Conservation (phyloP, 2,797 vertebrate species). For the Lateolabrax maculatus region DNA sequence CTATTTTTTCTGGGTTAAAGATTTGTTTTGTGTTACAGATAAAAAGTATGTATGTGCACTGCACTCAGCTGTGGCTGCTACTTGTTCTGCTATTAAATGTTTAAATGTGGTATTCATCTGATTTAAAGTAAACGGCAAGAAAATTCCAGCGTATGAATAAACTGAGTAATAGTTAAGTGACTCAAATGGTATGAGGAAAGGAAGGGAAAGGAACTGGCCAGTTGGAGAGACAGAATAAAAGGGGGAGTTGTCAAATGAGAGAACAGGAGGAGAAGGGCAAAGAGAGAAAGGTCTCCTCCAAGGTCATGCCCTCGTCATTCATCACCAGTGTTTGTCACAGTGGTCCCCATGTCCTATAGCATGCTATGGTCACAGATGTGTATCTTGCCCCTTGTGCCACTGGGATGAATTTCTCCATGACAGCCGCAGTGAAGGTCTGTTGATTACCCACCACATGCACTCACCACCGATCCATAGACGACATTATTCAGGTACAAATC, state of each 20-base stretch:
- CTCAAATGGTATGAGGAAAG: slow-evolving; percentile 6
- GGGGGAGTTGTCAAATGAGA: slow-evolving; percentile 20
- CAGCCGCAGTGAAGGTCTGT: slow-evolving; percentile 52
- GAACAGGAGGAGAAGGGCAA: slow-evolving; percentile 21
- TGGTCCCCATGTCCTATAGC: slow-evolving; percentile 21
- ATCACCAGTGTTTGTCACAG: slow-evolving; percentile 57
- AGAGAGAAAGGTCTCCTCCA: slow-evolving; percentile 37
- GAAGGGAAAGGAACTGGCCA: slow-evolving; percentile 21
- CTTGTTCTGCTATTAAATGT: slow-evolving; percentile 11
- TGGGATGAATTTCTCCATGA: slow-evolving; percentile 47
- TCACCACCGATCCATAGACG: slow-evolving; percentile 40
- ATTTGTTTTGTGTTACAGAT: slow-evolving; percentile 24
- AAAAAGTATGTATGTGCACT: not conserved
- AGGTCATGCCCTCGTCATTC: slow-evolving; percentile 65
- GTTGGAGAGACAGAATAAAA: slow-evolving; percentile 32
- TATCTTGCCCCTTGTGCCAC: slow-evolving; percentile 39
- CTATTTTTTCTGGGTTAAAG: not conserved
- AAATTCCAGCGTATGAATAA: slow-evolving; percentile 17
- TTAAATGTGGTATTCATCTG: slow-evolving; percentile 10
- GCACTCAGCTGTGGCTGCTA: not conserved
- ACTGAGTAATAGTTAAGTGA: slow-evolving; percentile 18
- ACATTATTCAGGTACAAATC: slow-evolving; percentile 65
- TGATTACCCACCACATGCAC: slow-evolving; percentile 59
- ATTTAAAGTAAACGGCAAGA: slow-evolving; percentile 8
- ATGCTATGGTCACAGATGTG: slow-evolving; percentile 38